phyloP scores from a whole-genome alignment of 2,113 vertebrate genomes.

The Prunella himalayana region DNA sequence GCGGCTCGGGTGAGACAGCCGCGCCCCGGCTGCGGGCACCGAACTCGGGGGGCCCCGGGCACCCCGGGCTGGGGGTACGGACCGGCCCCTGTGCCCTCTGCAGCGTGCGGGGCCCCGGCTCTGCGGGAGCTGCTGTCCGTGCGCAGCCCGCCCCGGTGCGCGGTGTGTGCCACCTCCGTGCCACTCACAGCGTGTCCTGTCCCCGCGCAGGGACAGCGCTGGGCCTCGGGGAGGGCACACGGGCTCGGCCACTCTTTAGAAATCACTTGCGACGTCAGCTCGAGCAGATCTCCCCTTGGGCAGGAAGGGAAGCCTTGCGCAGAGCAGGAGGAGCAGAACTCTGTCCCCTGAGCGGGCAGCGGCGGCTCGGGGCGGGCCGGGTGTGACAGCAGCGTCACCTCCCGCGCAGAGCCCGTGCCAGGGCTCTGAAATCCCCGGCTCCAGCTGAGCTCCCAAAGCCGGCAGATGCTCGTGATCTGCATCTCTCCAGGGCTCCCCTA shows the following conservation, averaged over 20 bases:
- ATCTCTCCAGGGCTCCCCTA: background rate
- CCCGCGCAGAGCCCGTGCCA: background rate
- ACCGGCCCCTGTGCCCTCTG: accelerated
- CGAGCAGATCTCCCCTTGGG: background rate
- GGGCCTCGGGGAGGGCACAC: background rate
- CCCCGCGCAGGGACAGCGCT: background rate
- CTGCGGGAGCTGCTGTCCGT: too few relatives aligned
- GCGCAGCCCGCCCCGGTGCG: too few relatives aligned
- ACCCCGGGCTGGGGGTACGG: background rate
- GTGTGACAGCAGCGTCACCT: background rate
- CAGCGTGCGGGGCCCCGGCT: too few relatives aligned
- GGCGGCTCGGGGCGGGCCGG: background rate
- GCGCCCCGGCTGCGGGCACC: background rate
- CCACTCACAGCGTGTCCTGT: background rate
- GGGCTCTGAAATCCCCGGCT: background rate
- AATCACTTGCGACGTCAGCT: accelerated
- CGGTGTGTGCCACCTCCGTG: background rate
- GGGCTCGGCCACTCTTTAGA: background rate
- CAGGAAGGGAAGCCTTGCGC: background rate
- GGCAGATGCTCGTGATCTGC: background rate
- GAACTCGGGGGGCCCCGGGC: background rate
- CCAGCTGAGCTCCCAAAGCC: background rate
- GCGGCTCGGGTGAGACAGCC: background rate
- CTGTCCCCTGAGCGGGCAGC: accelerated
- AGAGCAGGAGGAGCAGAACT: background rate